phyloP scores from a whole-genome alignment of 1,140 invertebrate genomes.

The Archivesica marissinica region DNA sequence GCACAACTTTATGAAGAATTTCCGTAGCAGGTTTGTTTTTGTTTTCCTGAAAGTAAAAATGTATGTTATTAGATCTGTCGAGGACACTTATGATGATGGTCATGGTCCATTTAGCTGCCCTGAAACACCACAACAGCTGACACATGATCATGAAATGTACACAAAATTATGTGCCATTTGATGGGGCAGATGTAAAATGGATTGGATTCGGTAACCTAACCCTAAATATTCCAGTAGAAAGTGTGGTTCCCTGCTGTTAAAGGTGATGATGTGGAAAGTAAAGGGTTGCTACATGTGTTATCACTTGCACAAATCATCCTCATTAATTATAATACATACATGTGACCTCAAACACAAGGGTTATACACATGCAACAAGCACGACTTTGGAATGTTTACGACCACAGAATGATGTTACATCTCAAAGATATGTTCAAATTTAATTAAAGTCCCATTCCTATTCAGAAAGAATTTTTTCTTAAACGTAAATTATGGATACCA shows the following conservation, averaged over 20 bases:
- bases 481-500: too few relatives aligned
- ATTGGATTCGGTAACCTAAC: constrained; percentile 41
- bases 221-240: constrained; percentile 29
- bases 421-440: too few relatives aligned
- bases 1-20: too few relatives aligned
- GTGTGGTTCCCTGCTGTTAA: constrained; percentile 35
- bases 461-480: too few relatives aligned
- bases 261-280: constrained; percentile 50
- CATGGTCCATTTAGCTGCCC: constrained; percentile 31
- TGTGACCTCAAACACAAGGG: too few relatives aligned
- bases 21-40: too few relatives aligned
- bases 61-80: too few relatives aligned
- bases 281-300: constrained; percentile 44
- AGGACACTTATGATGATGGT: constrained; percentile 17
- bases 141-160: constrained; percentile 12
- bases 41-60: neutral
- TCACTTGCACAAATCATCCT: constrained; percentile 18
- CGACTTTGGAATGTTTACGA: too few relatives aligned
- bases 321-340: constrained; percentile 1
- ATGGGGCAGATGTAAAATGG: constrained; percentile 51
- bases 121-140: constrained; percentile 44
- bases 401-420: too few relatives aligned
- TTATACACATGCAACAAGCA: too few relatives aligned
- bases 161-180: constrained; percentile 42
- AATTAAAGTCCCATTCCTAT: too few relatives aligned